These are phyloP conservation scores for Sinocyclocheilus maitianheensis DNA, from an alignment of 2,113 vertebrate species.

Conservation along the genomic window DNA sequence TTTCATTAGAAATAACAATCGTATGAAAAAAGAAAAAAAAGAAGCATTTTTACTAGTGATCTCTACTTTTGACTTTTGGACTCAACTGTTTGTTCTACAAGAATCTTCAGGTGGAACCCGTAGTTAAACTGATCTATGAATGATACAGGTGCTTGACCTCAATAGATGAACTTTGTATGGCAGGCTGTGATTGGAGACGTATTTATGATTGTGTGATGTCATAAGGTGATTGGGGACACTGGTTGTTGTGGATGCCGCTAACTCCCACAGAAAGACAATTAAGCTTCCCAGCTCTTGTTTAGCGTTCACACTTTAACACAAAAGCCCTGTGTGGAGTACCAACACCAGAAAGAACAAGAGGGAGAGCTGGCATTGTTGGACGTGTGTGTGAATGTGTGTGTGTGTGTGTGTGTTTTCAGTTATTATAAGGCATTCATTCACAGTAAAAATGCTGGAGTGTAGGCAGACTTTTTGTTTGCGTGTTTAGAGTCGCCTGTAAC, in stretches of 20 bases:
- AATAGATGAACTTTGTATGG: neutral
- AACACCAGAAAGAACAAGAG: neutral
- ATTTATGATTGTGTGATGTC: neutral
- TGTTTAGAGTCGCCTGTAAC: neutral
- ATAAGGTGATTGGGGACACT: neutral
- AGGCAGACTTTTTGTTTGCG: neutral
- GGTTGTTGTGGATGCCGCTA: neutral
- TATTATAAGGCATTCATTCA: slow-evolving; percentile 18
- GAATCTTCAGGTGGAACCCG: neutral
- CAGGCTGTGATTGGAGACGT: neutral
- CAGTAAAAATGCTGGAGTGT: neutral
- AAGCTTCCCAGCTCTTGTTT: slow-evolving; percentile 12
- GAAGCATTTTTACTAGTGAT: neutral
- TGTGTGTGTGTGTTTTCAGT: neutral
- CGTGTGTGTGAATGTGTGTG: neutral
- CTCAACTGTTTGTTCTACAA: neutral
- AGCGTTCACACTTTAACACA: neutral
- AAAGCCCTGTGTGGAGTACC: slow-evolving; percentile 5
- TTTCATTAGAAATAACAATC: too few relatives aligned
- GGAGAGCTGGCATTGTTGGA: neutral
- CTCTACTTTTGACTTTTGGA: neutral
- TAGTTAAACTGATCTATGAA: neutral
- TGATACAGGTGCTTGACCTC: neutral
- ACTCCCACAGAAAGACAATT: slow-evolving; percentile 35
- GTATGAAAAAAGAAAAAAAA: neutral